phyloP scores from a whole-genome alignment of 2,888 invertebrate species.

The Embidobia sp. region DNA sequence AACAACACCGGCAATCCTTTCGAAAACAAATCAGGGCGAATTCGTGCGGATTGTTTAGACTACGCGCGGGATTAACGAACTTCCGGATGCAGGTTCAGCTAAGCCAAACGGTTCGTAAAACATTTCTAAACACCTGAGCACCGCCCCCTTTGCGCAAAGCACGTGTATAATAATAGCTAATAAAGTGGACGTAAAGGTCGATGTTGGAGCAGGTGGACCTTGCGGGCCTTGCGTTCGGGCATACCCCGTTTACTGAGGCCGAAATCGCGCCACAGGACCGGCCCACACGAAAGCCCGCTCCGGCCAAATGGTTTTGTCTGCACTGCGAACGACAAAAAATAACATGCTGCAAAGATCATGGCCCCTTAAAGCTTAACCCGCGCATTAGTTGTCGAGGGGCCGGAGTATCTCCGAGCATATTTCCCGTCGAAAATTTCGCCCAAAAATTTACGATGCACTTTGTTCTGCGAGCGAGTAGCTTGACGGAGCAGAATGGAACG shows the following conservation, averaged over 20 bases:
- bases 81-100: constrained; percentile 67
- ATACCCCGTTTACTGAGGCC: constrained; percentile 72
- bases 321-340: constrained; percentile 69
- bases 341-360: constrained; percentile 66
- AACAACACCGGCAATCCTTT: constrained; percentile 2
- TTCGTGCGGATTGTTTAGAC: constrained; percentile 75
- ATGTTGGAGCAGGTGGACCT: constrained; percentile 77
- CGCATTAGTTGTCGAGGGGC: constrained; percentile 43
- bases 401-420: constrained; percentile 34
- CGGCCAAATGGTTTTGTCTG: constrained; percentile 70
- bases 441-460: constrained; percentile 56
- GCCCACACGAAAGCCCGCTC: constrained; percentile 71
- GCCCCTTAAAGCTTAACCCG: constrained; percentile 63
- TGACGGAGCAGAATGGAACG: too few species aligned
- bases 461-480: constrained; percentile 28
- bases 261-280: constrained; percentile 65
- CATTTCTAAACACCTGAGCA: constrained; percentile 78
- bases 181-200: constrained; percentile 77
- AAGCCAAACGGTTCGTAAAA: constrained; percentile 74
- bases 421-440: constrained; percentile 43
- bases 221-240: constrained; percentile 68
- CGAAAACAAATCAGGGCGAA: constrained; percentile 17
- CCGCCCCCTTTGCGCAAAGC: constrained; percentile 66
- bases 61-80: constrained; percentile 78
- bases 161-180: constrained; percentile 80